Conservation (phyloP, 2,888 invertebrate genomes). For the Monopis laevigella region DNA sequence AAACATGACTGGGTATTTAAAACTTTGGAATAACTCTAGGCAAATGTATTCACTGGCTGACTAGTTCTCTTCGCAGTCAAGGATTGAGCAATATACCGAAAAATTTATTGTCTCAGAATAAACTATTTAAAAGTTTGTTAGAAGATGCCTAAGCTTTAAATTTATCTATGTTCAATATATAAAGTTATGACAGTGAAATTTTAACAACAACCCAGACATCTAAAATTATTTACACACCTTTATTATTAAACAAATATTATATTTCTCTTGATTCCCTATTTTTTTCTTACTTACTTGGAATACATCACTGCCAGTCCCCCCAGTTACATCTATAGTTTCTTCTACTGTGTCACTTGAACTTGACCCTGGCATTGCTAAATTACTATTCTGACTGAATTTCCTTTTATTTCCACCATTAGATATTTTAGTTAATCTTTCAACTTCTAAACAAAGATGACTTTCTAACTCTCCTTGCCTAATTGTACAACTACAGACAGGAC, state of each 20-base stretch:
- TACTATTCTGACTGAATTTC: constrained; percentile 34
- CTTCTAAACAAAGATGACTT: constrained; percentile 81
- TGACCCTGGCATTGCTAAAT: constrained; percentile 34
- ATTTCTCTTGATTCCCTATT: not conserved
- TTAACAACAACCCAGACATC: not conserved
- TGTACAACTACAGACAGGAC: constrained; percentile 90
- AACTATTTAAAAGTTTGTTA: too few species aligned
- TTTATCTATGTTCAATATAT: too few species aligned
- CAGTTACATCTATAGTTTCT: constrained; percentile 44
- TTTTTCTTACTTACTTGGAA: constrained; percentile 37
- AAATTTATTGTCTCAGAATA: too few species aligned
- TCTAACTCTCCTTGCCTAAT: constrained; percentile 85
- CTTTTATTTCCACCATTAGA: constrained; percentile 27
- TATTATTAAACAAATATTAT: too few species aligned
- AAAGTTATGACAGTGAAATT: too few species aligned
- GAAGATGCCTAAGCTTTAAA: too few species aligned
- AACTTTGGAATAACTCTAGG: too few species aligned
- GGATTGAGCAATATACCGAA: too few species aligned
- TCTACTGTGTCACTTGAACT: constrained; percentile 32
- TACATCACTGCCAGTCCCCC: constrained; percentile 52
- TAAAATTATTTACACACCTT: too few species aligned
- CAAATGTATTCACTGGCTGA: too few species aligned
- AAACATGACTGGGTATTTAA: too few species aligned
- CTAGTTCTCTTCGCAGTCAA: too few species aligned
- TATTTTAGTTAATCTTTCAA: constrained; percentile 5